Conservation (phyloP, 2,888 invertebrate species). For the Argyresthia albistria region DNA sequence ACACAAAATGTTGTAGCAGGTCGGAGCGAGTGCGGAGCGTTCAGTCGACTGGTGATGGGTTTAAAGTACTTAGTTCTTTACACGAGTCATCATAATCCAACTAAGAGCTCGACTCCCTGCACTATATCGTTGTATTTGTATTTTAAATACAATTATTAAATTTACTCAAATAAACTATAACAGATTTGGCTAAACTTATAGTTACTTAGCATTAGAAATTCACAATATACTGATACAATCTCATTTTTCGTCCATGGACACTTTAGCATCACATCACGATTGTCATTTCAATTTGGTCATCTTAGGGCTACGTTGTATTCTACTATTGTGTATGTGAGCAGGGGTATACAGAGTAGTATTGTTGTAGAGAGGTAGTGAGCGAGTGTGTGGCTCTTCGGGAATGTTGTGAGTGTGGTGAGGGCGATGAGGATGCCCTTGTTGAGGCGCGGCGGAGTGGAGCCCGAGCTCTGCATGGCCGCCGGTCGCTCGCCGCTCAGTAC, state of each 20-base stretch:
- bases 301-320: slow-evolving; percentile 1
- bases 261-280: background rate
- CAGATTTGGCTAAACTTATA: no score
- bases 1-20: no score
- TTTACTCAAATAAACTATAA: no score
- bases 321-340: background rate
- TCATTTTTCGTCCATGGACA: background rate
- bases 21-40: no score
- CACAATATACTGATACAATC: no score
- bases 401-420: slow-evolving; percentile 31
- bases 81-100: no score
- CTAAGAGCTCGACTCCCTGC: no score
- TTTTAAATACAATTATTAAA: no score
- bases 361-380: slow-evolving; percentile 24
- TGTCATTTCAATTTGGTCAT: slow-evolving; percentile 7
- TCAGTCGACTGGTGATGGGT: no score
- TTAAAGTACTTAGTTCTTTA: no score
- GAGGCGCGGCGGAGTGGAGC: slow-evolving; percentile 42
- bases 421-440: slow-evolving; percentile 39
- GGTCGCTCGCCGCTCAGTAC: slow-evolving; percentile 84
- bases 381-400: slow-evolving; percentile 20
- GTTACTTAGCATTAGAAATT: no score
- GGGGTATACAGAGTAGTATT: slow-evolving; percentile 11
- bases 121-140: no score
- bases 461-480: slow-evolving; percentile 75